Base-by-base conservation (phyloP, 2,797 vertebrate species). In the Hozukius guyotensis region DNA sequence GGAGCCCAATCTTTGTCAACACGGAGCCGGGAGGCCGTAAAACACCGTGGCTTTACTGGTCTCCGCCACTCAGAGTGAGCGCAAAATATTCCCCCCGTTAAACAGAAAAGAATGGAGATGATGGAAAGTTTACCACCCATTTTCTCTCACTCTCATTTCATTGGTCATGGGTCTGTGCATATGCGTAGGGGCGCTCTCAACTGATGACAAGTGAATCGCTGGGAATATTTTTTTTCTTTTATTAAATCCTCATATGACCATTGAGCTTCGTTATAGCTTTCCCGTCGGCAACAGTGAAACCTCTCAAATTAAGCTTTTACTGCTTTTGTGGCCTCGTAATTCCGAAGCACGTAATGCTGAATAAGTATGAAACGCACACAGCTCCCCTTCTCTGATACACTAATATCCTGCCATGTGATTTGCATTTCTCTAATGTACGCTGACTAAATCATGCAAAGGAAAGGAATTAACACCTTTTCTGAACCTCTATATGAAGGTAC, bases 121-220 rank as follows among this genome's bases (percentile, higher is more conserved):
- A 94, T 92, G 88, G 78, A 89, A 89, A 90, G 86, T 93, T 95
- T 94, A 93, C 88, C 87, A 80, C 77, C 91, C 83, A 69, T 93
- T 90, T 90, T 87, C 79, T 81, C 80, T 85, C 88, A 31, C 78
- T 87, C 82, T 89, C 86, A 56, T 91, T 93, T 94, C 89, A 93
- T 87, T 91, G 92, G 88, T 87, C 90, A 92, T 53, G 85, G 89
- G 18, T 80, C 74, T 80, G 86, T 84, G 87, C 83, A 66, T 85
- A 85, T 84, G 83, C 65, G n/a, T 77, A 66, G 53, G 81, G 61
- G 60, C 18, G 72, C 77, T 87, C 79, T 89, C 82, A 72, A 67
- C 77, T 81, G 81, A 85, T 83, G 86, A 92, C 84, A 77, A 87
- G 82, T 89, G 87, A 94, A 87, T 94, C 80, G 78, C 75, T 61